Evolutionary conservation across 2,888 invertebrate genomes (phyloP).

Genomic region (Trachelus tabidus): DNA sequence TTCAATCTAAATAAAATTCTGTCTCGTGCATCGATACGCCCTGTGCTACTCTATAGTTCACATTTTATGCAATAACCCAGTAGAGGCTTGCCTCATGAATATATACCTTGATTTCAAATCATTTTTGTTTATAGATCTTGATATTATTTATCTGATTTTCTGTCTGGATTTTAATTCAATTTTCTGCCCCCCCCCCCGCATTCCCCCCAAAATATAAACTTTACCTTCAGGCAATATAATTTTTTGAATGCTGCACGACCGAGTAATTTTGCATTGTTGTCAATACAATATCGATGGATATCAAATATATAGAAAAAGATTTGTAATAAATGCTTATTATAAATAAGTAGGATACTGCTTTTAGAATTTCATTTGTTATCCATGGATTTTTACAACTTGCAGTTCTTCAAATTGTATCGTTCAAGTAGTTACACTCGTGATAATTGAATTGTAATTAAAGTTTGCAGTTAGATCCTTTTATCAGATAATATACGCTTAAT

Average conservation of each 20-base stretch:
- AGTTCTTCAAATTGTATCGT: background rate
- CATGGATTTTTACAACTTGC: background rate
- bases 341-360: background rate
- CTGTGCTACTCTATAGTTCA: background rate
- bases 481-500: background rate
- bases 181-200: background rate
- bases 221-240: background rate
- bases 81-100: background rate
- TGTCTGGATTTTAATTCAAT: background rate
- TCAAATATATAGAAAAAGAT: no score
- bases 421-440: background rate
- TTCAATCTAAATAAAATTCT: background rate
- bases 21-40: background rate
- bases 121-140: background rate
- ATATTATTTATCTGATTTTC: background rate
- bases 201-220: no score
- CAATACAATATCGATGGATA: no score
- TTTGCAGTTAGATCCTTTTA: background rate
- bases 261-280: no score
- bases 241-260: no score
- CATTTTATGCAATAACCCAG: background rate
- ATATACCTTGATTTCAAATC: background rate
- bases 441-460: background rate
- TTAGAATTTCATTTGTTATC: background rate
- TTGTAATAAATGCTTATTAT: background rate